Percentiles rank a stretch among this genome's conserved stretches.
phyloP scores from a whole-genome alignment of 2,888 invertebrate genomes.

The Calameuta pallipes region DNA sequence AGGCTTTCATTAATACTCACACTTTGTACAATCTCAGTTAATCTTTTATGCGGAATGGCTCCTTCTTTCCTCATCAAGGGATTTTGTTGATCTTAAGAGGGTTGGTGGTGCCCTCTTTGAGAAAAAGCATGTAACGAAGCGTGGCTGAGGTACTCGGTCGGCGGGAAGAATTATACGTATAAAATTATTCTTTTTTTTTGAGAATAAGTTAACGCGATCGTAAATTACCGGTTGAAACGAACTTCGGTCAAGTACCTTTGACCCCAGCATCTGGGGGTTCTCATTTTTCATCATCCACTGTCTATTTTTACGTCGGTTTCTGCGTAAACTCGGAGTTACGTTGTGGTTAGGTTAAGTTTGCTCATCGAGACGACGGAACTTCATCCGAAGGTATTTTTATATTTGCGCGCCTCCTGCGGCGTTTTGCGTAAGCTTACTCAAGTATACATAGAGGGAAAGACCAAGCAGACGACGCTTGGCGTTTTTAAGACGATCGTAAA shows the following conservation, averaged over 20 bases:
- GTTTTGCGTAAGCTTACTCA: not conserved
- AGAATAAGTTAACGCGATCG: slow-evolving; percentile 1
- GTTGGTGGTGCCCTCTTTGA: not conserved
- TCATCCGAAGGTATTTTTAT: not conserved
- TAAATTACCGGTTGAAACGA: not conserved
- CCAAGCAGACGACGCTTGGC: not conserved
- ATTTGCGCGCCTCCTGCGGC: not conserved
- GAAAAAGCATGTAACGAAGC: not conserved
- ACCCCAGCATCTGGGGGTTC: not conserved
- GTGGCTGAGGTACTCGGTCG: not conserved
- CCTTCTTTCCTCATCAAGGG: not conserved
- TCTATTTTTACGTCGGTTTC: not conserved
- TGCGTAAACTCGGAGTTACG: not conserved
- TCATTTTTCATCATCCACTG: not conserved
- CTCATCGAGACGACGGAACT: not conserved
- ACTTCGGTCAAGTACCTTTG: not conserved
- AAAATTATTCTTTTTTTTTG: not conserved
- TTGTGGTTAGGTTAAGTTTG: not conserved
- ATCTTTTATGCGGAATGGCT: not conserved
- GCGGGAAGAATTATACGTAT: not conserved
- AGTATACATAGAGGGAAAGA: not conserved
- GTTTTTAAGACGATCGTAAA: slow-evolving; percentile 41
- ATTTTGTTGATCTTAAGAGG: not conserved
- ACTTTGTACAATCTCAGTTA: not conserved
- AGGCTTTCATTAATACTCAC: not conserved